A percentile compares a stretch with the other conserved stretches of the same genome.
Evolutionary conservation across 2,888 invertebrate species (phyloP).

Genomic region (Oligia fasciuncula): DNA sequence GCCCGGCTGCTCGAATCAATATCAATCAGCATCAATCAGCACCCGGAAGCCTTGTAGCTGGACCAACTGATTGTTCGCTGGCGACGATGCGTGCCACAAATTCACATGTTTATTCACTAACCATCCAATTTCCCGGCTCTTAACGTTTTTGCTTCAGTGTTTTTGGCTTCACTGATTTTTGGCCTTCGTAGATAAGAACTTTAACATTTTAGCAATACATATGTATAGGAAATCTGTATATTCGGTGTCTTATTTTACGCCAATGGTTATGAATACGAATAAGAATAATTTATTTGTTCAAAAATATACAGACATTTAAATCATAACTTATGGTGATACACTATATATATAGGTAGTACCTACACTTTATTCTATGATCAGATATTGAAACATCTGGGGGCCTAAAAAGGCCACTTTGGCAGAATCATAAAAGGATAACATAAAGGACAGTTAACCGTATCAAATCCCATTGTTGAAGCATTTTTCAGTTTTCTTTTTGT

Average conservation of each 20-base stretch:
- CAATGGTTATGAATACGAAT: no score
- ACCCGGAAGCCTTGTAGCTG: constrained; percentile 86
- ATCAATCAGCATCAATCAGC: constrained; percentile 86
- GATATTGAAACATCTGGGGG: no score
- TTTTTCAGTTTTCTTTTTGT: no score
- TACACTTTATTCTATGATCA: no score
- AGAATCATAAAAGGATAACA: no score
- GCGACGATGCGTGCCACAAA: constrained; percentile 61
- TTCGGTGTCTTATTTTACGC: background rate
- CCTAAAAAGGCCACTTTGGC: no score
- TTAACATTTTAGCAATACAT: background rate
- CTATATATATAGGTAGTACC: no score
- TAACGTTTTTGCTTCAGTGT: constrained; percentile 31
- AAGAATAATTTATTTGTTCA: no score
- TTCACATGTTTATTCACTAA: constrained; percentile 54
- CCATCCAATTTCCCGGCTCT: constrained; percentile 29
- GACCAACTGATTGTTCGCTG: constrained; percentile 77
- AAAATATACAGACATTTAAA: no score
- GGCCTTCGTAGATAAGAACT: background rate
- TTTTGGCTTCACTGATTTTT: constrained; percentile 24
- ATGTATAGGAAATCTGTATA: background rate
- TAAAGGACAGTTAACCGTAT: no score
- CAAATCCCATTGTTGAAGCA: no score
- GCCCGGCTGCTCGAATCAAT: constrained; percentile 77
- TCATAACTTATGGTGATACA: no score